Base-by-base conservation (phyloP, 2,888 invertebrate species). In the Mylabris sibirica region DNA sequence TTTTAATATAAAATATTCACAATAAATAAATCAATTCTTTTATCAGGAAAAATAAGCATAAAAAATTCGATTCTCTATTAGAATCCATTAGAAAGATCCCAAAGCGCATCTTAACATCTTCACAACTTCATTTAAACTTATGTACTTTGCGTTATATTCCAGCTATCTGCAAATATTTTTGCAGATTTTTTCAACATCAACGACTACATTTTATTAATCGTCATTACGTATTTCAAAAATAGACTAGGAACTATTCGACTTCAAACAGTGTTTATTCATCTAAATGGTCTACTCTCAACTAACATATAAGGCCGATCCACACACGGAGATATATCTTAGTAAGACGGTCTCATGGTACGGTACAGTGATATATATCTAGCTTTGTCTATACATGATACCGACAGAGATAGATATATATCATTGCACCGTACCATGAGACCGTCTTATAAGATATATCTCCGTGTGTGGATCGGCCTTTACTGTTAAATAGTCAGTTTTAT, bases 401-500 rank as follows among this genome's bases (percentile, higher is more conserved):
- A n/a, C n/a, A n/a, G n/a, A n/a, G n/a, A n/a, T n/a, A n/a, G n/a
- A n/a, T n/a, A n/a, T n/a, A n/a, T n/a, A n/a, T n/a, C n/a, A n/a
- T n/a, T n/a, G n/a, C n/a, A n/a, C n/a, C n/a, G n/a, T n/a, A n/a
- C n/a, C n/a, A n/a, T n/a, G n/a, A n/a, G n/a, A n/a, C n/a, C n/a
- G n/a, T n/a, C n/a, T n/a, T n/a, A n/a, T n/a, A n/a, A n/a, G n/a
- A n/a, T n/a, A n/a, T n/a, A n/a, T n/a, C n/a, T n/a, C n/a, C n/a
- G n/a, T n/a, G n/a, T n/a, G n/a, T n/a, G n/a, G n/a, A n/a, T n/a
- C n/a, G n/a, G n/a, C n/a, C n/a, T 57, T 57, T 3, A 57, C 3
- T 57, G 14, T 57, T 57, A 14, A 57, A 57, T 14, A 57, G 26
- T 26, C 57, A 26, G 22, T 26, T 24, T 57, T n/a, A 57, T 57